Base-by-base conservation (phyloP, 2,888 invertebrate genomes). In the Antheraea assamensis region DNA sequence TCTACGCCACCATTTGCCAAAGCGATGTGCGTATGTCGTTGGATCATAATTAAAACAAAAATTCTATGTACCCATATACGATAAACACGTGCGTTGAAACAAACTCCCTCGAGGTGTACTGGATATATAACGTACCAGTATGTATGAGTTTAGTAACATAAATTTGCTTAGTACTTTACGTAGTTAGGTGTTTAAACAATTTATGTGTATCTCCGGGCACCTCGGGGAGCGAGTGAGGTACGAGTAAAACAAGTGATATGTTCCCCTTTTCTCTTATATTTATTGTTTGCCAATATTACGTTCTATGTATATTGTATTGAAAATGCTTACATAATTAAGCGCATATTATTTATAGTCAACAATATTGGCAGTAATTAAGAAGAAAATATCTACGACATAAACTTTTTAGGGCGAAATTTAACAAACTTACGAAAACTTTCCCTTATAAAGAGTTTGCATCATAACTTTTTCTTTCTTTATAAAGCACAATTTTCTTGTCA, bases 171-270 rank as follows among this genome's bases (percentile, higher is more conserved):
- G n/a, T 58, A 58, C 24, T 58, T 1, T 58, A 24, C 8, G 24
- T 58, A 58, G 13, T 58, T 58, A 64, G 17, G 61, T 64, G 61
- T 64, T 64, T 64, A 64, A 64, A 64, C 27, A 64, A 64, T 64
- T 64, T 64, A 64, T 64, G 61, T 64, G 61, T 64, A 64, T 17
- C 30, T 64, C 61, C 15, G 5, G 30, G 21, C 61, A 64, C 61
- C 61, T 64, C 17, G 17, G 61, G 61, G 61, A 5, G 8, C 30
- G 27, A 64, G 61, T 64, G 27, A 64, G 27, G 15, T 64, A 64
- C 61, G 61, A 13, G 27, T 30, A 30, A 30, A 27, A 13, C 13
- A 27, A 64, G 24, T 24, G 10, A 24, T 58, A n/a, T 24, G 3
- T 24, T 52, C 30, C 30, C 30, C 17, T 64, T 64, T 64, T 17